Evolutionary conservation across 2,797 vertebrate species (phyloP).

Genomic region (Tamandua tetradactyla): DNA sequence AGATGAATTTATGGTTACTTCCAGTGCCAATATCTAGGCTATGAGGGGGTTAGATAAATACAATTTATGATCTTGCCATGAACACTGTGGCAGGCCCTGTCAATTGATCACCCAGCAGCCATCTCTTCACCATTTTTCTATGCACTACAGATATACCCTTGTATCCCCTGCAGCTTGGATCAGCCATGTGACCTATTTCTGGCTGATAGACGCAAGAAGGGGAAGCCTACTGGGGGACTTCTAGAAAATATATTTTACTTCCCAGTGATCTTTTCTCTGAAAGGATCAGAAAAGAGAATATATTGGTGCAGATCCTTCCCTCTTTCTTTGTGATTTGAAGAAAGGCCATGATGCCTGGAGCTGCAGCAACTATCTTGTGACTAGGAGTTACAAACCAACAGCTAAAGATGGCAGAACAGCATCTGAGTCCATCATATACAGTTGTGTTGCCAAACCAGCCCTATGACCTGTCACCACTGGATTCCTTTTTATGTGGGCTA

Average conservation of each 20-base stretch:
- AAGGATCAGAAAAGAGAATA: conserved; percentile 4
- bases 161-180: not conserved
- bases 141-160: not conserved
- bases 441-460: not conserved
- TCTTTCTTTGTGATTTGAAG: not conserved
- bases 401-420: not conserved
- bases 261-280: not conserved
- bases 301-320: not conserved
- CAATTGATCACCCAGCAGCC: not conserved
- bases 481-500: not conserved
- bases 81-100: not conserved
- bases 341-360: not conserved
- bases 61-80: not conserved
- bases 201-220: not conserved
- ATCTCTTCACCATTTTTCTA: not conserved
- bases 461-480: not conserved
- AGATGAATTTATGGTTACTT: not conserved
- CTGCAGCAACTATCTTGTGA: not conserved
- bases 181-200: not conserved
- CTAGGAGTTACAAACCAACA: not conserved
- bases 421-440: not conserved
- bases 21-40: not conserved
- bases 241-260: not conserved
- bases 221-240: not conserved
- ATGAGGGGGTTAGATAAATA: not conserved